Evolutionary conservation across 2,888 invertebrate species (phyloP).

Genomic region (Holacanthella duospinosa): DNA sequence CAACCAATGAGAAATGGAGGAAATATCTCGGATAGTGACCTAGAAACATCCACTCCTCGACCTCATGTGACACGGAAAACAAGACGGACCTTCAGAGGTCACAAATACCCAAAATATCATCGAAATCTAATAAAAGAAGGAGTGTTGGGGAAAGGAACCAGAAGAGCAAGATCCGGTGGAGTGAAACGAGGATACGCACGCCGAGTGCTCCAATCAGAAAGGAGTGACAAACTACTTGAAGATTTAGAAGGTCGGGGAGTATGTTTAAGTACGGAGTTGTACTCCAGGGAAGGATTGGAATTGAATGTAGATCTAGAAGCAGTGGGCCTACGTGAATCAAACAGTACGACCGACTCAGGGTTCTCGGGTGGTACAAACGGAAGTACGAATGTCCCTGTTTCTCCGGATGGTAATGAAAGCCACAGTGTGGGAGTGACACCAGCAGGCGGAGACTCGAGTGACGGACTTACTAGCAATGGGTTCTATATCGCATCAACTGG

Average conservation of each 20-base stretch:
- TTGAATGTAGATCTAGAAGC: not conserved
- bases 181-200: conserved; percentile 15
- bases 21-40: not conserved
- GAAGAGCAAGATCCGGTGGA: conserved; percentile 4
- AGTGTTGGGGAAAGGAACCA: not conserved
- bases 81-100: not conserved
- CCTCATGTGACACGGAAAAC: not conserved
- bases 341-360: not conserved
- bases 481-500: not conserved
- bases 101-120: conserved; percentile 3
- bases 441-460: not conserved
- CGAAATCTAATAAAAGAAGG: not conserved
- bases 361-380: not conserved
- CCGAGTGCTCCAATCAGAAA: conserved; percentile 4
- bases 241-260: too few species aligned
- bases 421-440: not conserved
- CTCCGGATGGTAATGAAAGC: not conserved
- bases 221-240: not conserved
- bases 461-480: not conserved
- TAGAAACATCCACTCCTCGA: not conserved
- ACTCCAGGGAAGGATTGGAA: too few species aligned
- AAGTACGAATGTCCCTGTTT: not conserved
- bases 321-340: not conserved
- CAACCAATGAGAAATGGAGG: not conserved
- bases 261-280: too few species aligned